Evolutionary conservation across 2,888 invertebrate species (phyloP).

Genomic region (Acleris literana): DNA sequence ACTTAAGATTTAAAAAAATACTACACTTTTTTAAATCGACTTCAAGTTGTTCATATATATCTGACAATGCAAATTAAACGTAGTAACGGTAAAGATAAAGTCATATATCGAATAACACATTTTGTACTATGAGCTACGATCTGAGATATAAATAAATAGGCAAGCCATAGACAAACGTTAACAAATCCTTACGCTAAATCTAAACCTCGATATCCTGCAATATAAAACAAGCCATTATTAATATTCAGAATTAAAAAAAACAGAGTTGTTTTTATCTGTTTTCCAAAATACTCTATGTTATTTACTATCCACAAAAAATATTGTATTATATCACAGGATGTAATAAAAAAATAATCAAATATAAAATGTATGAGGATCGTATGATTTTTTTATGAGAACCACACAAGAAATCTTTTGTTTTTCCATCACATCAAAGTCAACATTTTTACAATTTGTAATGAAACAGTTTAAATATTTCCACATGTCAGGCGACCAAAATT

Average conservation of each 20-base stretch:
- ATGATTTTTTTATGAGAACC: background rate
- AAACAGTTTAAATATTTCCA: background rate
- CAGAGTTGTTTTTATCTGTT: background rate
- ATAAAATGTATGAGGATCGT: background rate
- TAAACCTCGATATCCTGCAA: constrained; percentile 13
- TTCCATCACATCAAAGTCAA: background rate
- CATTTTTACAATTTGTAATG: background rate
- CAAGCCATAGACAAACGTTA: constrained; percentile 35
- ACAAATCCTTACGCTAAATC: constrained; percentile 30
- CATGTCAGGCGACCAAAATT: too few relatives aligned
- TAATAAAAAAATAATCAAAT: constrained; percentile 1
- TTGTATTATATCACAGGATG: constrained; percentile 12
- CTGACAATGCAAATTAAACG: constrained; percentile 8
- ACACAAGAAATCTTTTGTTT: too few relatives aligned
- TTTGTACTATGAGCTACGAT: constrained; percentile 25
- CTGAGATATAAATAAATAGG: constrained; percentile 25
- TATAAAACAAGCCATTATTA: constrained; percentile 23
- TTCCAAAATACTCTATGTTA: background rate
- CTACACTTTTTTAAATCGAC: too few relatives aligned
- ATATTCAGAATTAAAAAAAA: background rate
- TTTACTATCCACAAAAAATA: background rate
- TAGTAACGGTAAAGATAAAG: constrained; percentile 10
- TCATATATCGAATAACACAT: constrained; percentile 27
- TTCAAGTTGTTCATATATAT: background rate
- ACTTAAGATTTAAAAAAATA: too few relatives aligned